phyloP scores from a whole-genome alignment of 2,888 invertebrate genomes.

The Hirtodrosophila histrioides region DNA sequence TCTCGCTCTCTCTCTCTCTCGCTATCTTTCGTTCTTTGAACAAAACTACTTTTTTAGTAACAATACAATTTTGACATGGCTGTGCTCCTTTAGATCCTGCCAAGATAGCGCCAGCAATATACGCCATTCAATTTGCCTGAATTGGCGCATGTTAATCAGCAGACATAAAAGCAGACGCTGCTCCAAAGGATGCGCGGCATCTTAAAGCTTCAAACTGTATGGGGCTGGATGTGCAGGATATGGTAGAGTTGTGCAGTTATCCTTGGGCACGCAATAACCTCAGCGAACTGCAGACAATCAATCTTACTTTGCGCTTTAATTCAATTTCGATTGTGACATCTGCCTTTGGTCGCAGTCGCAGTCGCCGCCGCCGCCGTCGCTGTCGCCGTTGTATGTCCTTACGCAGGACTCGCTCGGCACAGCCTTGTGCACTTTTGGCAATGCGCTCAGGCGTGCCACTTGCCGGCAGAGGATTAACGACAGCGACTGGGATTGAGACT shows the following conservation, averaged over 20 bases:
- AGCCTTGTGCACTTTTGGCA: conserved; percentile 70
- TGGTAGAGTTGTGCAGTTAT: conserved; percentile 27
- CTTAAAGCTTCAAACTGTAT: conserved; percentile 47
- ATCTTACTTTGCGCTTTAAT: conserved; percentile 84
- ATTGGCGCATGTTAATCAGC: conserved; percentile 79
- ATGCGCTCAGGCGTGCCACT: conserved; percentile 77
- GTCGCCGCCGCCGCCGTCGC: conserved; percentile 24
- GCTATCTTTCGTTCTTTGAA: conserved; percentile 14
- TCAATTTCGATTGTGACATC: conserved; percentile 85
- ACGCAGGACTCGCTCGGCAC: conserved; percentile 33
- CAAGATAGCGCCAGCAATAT: conserved; percentile 25
- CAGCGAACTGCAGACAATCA: conserved; percentile 82
- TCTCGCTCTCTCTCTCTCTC: conserved; percentile 30
- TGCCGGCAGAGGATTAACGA: conserved; percentile 71
- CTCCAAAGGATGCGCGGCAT: conserved; percentile 27
- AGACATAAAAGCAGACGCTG: conserved; percentile 13
- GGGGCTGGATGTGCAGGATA: background rate
- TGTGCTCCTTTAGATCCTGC: conserved; percentile 24
- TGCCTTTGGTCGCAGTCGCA: conserved; percentile 76
- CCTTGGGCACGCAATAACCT: conserved; percentile 77
- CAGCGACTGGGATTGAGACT: conserved; percentile 25
- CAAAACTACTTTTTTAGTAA: conserved; percentile 54
- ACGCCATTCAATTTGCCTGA: conserved; percentile 75
- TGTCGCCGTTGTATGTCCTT: conserved; percentile 35
- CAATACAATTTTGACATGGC: conserved; percentile 42